A percentile compares a stretch with the other conserved stretches of the same genome.
Evolutionary conservation across 1,140 invertebrate genomes (phyloP).

Genomic region (Cyclargus thomasi): DNA sequence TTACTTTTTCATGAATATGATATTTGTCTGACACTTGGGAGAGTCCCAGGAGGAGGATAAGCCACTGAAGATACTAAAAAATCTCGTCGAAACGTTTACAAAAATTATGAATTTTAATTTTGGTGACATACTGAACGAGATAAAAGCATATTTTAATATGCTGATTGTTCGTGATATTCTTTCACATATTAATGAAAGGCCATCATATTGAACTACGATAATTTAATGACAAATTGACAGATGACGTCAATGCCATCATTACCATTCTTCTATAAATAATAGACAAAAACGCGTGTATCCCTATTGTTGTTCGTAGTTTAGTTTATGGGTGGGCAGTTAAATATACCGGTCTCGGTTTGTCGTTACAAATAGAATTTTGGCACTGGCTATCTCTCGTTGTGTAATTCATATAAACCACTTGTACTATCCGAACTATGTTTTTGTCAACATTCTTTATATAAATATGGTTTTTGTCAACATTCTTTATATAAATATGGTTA

Average conservation of each 20-base stretch:
- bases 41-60: too few species aligned
- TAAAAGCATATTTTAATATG: too few species aligned
- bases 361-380: slow-evolving; percentile 73
- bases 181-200: too few species aligned
- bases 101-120: too few species aligned
- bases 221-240: background rate
- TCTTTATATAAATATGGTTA: slow-evolving; percentile 30
- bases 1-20: too few species aligned
- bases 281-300: slow-evolving; percentile 7
- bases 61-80: too few species aligned
- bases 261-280: background rate
- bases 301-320: slow-evolving; percentile 36
- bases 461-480: slow-evolving; percentile 45
- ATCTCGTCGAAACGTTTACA: too few species aligned
- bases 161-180: too few species aligned
- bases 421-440: slow-evolving; percentile 60
- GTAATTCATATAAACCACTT: slow-evolving; percentile 70
- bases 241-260: background rate
- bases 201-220: too few species aligned
- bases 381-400: slow-evolving; percentile 69
- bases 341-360: slow-evolving; percentile 73
- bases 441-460: slow-evolving; percentile 38
- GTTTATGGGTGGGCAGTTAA: slow-evolving; percentile 73
- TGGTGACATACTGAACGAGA: too few species aligned
- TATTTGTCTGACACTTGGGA: too few species aligned